Percentiles rank a stretch among this genome's conserved stretches.
These are phyloP conservation scores for Sphyrna mokarran DNA, from an alignment of 2,113 vertebrate species.

Conservation along the genomic window DNA sequence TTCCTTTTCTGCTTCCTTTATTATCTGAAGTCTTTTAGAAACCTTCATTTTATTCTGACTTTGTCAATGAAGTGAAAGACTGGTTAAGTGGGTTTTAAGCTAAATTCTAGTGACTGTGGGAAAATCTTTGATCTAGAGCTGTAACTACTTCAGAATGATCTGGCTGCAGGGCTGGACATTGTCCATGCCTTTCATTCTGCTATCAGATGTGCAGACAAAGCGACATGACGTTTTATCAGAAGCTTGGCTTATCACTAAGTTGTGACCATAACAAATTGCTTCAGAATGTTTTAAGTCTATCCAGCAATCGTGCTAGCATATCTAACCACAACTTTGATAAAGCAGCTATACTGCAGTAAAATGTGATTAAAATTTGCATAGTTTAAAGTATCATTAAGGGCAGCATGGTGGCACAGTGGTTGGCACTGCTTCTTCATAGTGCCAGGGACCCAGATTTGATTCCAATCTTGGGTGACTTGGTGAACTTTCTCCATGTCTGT, in stretches of 20 bases:
- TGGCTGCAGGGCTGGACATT: conserved; percentile 79
- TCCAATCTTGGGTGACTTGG: too few species aligned
- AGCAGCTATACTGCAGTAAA: neutral
- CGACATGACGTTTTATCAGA: conserved; percentile 62
- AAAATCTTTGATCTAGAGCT: conserved; percentile 81
- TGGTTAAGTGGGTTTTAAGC: conserved; percentile 59
- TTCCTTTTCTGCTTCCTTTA: conserved; percentile 57
- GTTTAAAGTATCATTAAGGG: neutral
- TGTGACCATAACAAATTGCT: conserved; percentile 49
- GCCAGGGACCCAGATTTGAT: too few species aligned
- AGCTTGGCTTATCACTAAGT: conserved; percentile 65
- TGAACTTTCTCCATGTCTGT: too few species aligned
- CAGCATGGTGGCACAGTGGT: too few species aligned
- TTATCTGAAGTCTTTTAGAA: conserved; percentile 68
- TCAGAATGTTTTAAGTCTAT: conserved; percentile 39
- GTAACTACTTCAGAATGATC: conserved; percentile 79
- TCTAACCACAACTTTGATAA: neutral
- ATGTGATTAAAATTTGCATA: neutral
- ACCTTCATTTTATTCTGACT: conserved; percentile 16
- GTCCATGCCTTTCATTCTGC: conserved; percentile 74
- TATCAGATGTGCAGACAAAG: conserved; percentile 69
- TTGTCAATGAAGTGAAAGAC: conserved; percentile 45
- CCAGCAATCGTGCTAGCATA: neutral
- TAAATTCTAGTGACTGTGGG: conserved; percentile 57
- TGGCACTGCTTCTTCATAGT: too few species aligned